Evolutionary conservation across 2,888 invertebrate species (phyloP), one percentile per base, ranked within the genome.

Genomic region (Dromius quadrimaculatus): DNA sequence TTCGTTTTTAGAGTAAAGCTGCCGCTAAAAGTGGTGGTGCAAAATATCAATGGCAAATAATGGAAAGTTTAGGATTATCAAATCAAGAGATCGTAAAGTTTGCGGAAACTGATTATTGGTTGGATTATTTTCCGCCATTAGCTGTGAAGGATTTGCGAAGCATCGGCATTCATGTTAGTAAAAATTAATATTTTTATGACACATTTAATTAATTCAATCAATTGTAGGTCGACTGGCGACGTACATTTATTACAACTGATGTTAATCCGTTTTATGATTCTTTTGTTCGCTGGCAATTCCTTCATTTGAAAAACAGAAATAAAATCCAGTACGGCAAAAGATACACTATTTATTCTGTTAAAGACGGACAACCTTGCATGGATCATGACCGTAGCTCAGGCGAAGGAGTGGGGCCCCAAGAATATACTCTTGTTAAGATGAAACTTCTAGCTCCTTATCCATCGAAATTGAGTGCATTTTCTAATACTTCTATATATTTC

Each of bases 21-120:
- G 89, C 91, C 0, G 98, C 99, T 0, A 99, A 99, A 85, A 85
- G 93, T 1, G 96, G 93, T 0, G 80, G 85, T 2, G 90, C 92
- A 0, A 98, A 97, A 82, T 99, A 92, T 81, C 99, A 99, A 79
- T 99, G 98, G 98, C 93, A 98, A 83, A 99, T 99, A 65, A 99
- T 99, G 99, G 87, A 92, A 79, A 92, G 94, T 78, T 85, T 99
- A 70, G 98, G 97, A 0, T 84, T 99, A 54, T 80, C 86, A 1
- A 93, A 98, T 79, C 92, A 93, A n/a, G 97, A 98, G 79, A 98
- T 99, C 38, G 88, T 88, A 72, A 86, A 92, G 75, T 99, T 99
- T 86, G 92, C 97, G 13, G 90, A 98, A 83, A 90, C 94, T 1
- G 84, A 87, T 65, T 89, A 97, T 81, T 99, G 99, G 99, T 85